Conservation (phyloP, 37 sponge, comb jelly and placozoan genomes). For the Spongilla lacustris region DNA sequence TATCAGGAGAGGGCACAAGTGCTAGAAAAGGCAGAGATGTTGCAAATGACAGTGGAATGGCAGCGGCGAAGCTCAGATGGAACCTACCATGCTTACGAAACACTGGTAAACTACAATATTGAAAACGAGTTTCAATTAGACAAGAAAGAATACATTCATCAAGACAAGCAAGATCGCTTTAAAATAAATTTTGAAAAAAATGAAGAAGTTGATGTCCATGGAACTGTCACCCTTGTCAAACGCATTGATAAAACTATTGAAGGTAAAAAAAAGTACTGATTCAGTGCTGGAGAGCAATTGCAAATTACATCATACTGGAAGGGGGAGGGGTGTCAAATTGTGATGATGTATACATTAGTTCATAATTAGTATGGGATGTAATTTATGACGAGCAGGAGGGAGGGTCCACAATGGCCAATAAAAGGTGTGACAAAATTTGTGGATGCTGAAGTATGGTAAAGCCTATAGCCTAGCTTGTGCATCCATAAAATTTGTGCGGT, state of each 20-base stretch:
- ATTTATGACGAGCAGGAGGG: too few relatives aligned
- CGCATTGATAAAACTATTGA: constrained; percentile 13
- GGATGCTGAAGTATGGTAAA: too few relatives aligned
- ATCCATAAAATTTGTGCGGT: too few relatives aligned
- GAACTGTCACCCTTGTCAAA: neutral
- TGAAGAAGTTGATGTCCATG: neutral
- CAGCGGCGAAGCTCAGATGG: neutral
- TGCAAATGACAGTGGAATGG: constrained; percentile 6
- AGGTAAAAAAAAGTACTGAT: neutral
- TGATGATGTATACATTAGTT: too few relatives aligned
- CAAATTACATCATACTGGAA: too few relatives aligned
- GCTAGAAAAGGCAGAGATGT: neutral
- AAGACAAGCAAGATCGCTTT: neutral
- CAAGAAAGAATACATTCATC: neutral
- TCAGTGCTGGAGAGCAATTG: too few relatives aligned
- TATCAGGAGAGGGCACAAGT: neutral
- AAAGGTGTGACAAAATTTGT: too few relatives aligned
- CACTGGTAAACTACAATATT: constrained; percentile 16
- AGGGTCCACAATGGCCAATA: too few relatives aligned
- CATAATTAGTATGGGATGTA: too few relatives aligned
- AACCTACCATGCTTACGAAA: constrained; percentile 9
- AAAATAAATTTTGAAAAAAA: constrained; percentile 19
- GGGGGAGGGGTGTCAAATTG: too few relatives aligned
- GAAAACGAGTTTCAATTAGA: constrained; percentile 18
- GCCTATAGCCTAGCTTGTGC: too few relatives aligned